Percentiles rank a stretch among this genome's conserved stretches.
phyloP scores from a whole-genome alignment of 2,888 invertebrate genomes.

The Pelosia muscerda region DNA sequence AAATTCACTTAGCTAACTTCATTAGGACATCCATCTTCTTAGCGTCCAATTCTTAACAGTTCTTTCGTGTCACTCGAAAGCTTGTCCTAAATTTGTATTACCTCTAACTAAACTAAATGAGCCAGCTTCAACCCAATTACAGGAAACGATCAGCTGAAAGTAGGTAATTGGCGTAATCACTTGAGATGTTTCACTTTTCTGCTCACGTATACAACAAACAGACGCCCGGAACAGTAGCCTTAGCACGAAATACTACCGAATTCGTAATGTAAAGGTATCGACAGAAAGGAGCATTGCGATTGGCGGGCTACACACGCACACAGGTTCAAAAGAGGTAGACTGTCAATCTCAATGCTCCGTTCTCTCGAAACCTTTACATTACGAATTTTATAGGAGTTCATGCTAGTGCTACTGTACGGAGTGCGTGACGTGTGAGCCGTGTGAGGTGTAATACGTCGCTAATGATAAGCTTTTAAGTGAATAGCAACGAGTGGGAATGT shows the following conservation, averaged over 20 bases:
- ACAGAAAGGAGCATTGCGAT: no score
- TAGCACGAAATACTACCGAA: no score
- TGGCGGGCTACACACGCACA: no score
- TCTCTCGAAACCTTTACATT: no score
- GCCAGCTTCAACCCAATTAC: constrained; percentile 11
- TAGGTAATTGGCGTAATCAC: constrained; percentile 19
- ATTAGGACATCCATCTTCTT: not conserved
- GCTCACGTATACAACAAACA: constrained; percentile 20
- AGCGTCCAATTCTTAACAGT: constrained; percentile 4
- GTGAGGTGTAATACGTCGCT: not conserved
- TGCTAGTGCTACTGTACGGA: no score
- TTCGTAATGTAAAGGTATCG: no score
- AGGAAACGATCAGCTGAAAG: not conserved
- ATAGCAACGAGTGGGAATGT: not conserved
- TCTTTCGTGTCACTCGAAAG: not conserved
- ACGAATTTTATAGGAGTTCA: no score
- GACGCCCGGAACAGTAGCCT: not conserved
- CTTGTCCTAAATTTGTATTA: constrained; percentile 7
- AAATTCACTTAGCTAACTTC: not conserved
- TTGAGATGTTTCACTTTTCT: constrained; percentile 5
- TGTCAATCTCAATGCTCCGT: no score
- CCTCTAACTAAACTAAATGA: constrained; percentile 2
- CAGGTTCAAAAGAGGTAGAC: no score
- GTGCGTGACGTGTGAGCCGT: no score
- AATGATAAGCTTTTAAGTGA: constrained; percentile 3